Evolutionary conservation across 2,888 invertebrate species (phyloP).

Genomic region (Drosophila barbarae): DNA sequence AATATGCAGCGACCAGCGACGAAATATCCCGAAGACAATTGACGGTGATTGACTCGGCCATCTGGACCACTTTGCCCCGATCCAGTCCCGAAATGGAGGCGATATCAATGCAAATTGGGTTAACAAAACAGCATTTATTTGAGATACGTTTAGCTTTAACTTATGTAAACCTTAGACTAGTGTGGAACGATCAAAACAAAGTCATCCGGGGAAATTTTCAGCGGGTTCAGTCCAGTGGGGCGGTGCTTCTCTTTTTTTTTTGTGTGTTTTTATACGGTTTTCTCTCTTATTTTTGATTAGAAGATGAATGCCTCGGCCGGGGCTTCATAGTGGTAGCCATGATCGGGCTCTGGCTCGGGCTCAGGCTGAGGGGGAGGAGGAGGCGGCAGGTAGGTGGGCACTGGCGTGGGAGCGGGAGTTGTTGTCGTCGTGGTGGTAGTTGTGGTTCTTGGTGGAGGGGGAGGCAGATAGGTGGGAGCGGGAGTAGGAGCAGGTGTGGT

Average conservation of each 20-base stretch:
- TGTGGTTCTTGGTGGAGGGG: conserved; percentile 37
- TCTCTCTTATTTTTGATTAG: conserved; percentile 31
- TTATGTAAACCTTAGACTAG: conserved; percentile 51
- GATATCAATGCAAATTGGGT: conserved; percentile 42
- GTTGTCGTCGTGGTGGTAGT: conserved; percentile 51
- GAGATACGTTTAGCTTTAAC: conserved; percentile 37
- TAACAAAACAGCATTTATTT: conserved; percentile 65
- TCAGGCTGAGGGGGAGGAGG: conserved; percentile 48
- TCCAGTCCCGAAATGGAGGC: conserved; percentile 9
- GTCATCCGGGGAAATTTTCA: conserved; percentile 26
- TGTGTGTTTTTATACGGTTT: background rate
- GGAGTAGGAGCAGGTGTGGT: conserved; percentile 61
- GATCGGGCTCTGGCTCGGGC: conserved; percentile 47
- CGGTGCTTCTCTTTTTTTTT: conserved; percentile 3
- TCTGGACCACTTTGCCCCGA: conserved; percentile 19
- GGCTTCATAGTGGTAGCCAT: conserved; percentile 63
- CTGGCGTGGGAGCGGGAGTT: conserved; percentile 59
- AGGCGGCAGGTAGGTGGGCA: conserved; percentile 60
- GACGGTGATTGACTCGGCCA: conserved; percentile 55
- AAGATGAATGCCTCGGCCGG: conserved; percentile 58
- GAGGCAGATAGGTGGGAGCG: conserved; percentile 61
- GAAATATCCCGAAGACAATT: conserved; percentile 56
- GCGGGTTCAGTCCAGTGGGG: conserved; percentile 20
- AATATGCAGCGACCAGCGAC: conserved; percentile 55
- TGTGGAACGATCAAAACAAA: conserved; percentile 31